Evolutionary conservation across 35 echinoderm and acorn worm genomes (phyloP).

Genomic region (Heliocidaris erythrogramma): DNA sequence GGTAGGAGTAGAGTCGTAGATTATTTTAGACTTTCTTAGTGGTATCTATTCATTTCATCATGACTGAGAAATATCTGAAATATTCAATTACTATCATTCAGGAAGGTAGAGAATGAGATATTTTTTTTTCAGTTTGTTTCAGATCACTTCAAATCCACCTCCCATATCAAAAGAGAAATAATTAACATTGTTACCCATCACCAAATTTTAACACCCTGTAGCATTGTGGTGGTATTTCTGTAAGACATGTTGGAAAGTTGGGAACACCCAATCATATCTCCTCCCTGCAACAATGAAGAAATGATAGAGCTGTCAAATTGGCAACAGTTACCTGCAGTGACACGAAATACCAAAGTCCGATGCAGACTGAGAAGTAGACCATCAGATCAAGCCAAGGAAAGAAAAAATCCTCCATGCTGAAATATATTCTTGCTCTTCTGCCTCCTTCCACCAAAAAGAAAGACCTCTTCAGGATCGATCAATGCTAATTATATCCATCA

Average conservation of each 20-base stretch:
- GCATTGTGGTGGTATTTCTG: neutral
- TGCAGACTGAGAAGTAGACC: conserved; percentile 41
- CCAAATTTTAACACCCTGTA: neutral
- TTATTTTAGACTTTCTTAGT: neutral
- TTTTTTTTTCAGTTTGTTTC: too few species aligned
- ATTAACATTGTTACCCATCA: neutral
- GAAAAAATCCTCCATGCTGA: neutral
- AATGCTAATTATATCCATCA: neutral
- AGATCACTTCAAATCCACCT: neutral
- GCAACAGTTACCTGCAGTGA: conserved; percentile 45
- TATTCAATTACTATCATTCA: neutral
- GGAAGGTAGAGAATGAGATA: neutral
- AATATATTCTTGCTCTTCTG: neutral
- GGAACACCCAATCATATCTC: neutral
- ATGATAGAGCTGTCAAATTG: too few species aligned
- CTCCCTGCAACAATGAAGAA: neutral
- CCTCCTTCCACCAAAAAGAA: neutral
- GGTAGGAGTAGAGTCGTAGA: too few species aligned
- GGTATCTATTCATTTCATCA: neutral
- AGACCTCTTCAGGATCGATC: neutral
- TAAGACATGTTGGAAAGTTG: neutral
- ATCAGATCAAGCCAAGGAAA: conserved; percentile 53
- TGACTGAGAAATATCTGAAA: neutral
- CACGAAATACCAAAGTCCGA: conserved; percentile 49
- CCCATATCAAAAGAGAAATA: neutral